A percentile compares a stretch with the other conserved stretches of the same genome.
Evolutionary conservation across 2,888 invertebrate species (phyloP).

Genomic region (Agonum fuliginosum): DNA sequence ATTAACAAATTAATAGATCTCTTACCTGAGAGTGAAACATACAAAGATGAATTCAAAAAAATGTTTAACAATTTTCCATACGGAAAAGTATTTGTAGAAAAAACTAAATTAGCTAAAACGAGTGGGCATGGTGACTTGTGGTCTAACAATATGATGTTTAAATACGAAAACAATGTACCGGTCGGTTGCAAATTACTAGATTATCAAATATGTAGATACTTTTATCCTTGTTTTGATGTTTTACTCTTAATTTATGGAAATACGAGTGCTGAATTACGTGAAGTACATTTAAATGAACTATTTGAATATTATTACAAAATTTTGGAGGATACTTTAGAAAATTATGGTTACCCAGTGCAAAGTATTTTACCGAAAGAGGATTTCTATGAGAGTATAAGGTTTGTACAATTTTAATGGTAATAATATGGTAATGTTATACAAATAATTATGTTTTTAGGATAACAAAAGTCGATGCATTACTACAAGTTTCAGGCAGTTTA

Average conservation of each 20-base stretch:
- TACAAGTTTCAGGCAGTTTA: background rate
- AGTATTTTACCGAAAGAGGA: constrained; percentile 1
- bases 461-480: background rate
- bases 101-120: constrained; percentile 61
- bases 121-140: constrained; percentile 68
- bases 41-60: constrained; percentile 61
- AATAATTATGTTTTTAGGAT: background rate
- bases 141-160: constrained; percentile 68
- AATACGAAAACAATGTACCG: constrained; percentile 55
- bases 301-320: constrained; percentile 66
- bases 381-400: constrained; percentile 27
- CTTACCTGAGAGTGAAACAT: constrained; percentile 63
- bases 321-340: constrained; percentile 61
- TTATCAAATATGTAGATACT: constrained; percentile 67
- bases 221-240: constrained; percentile 66
- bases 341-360: constrained; percentile 60
- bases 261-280: constrained; percentile 65
- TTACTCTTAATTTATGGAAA: constrained; percentile 66
- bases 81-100: constrained; percentile 11
- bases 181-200: constrained; percentile 66
- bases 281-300: constrained; percentile 64
- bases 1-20: constrained; percentile 65
- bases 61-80: background rate
- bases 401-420: background rate
- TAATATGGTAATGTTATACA: background rate